These are phyloP conservation scores for Melitaea athalia DNA, from an alignment of 2,888 invertebrate genomes.

Conservation along the genomic window DNA sequence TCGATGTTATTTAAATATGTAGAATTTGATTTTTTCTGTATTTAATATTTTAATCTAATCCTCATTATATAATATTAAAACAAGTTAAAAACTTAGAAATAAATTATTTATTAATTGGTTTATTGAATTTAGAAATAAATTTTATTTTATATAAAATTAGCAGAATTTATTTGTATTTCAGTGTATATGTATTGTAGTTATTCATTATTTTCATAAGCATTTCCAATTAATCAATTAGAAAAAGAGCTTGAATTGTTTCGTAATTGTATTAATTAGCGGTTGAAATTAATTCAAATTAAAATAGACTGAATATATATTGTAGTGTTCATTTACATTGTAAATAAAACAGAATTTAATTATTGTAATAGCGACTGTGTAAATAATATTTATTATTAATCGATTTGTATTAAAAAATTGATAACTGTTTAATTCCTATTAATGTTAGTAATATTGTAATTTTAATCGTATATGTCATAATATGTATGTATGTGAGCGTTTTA, in stretches of 20 bases:
- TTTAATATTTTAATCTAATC: slow-evolving; percentile 6
- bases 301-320: slow-evolving; percentile 70
- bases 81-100: not conserved
- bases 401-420: slow-evolving; percentile 16
- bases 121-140: not conserved
- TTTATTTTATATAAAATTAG: not conserved
- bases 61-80: slow-evolving; percentile 12
- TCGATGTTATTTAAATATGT: slow-evolving; percentile 8
- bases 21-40: not conserved
- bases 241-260: slow-evolving; percentile 33
- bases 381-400: slow-evolving; percentile 18
- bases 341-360: slow-evolving; percentile 38
- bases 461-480: not conserved
- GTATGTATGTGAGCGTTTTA: not conserved
- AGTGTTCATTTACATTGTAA: slow-evolving; percentile 59
- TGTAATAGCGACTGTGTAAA: slow-evolving; percentile 31
- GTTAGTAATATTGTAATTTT: slow-evolving; percentile 11
- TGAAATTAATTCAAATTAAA: slow-evolving; percentile 50
- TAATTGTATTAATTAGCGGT: slow-evolving; percentile 39
- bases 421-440: slow-evolving; percentile 36
- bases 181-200: not conserved
- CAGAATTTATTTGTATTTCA: not conserved
- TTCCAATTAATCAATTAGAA: slow-evolving; percentile 11
- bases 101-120: not conserved
- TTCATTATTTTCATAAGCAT: not conserved